Evolutionary conservation across 2,797 vertebrate genomes (phyloP).

Genomic region (Rhinogobio ventralis): DNA sequence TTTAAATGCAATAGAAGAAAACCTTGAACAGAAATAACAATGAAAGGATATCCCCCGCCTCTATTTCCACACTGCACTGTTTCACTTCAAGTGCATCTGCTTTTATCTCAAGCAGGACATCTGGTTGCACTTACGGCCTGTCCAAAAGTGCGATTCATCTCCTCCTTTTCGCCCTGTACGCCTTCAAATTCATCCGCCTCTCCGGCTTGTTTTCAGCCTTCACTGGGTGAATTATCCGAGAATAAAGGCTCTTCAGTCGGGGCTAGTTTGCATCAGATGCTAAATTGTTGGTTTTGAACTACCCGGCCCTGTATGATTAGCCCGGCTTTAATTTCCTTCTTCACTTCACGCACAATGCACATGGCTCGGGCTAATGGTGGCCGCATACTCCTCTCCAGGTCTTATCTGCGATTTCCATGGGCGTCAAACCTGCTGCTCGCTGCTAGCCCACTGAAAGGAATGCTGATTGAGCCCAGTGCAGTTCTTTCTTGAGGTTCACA

Average conservation of each 20-base stretch:
- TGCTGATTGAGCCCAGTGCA: slow-evolving; percentile 46
- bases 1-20: slow-evolving; percentile 54
- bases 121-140: slow-evolving; percentile 58
- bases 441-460: slow-evolving; percentile 33
- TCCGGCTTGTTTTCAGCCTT: slow-evolving; percentile 35
- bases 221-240: slow-evolving; percentile 31
- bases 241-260: slow-evolving; percentile 44
- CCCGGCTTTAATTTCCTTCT: slow-evolving; percentile 52
- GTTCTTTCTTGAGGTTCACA: slow-evolving; percentile 63
- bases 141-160: slow-evolving; percentile 58
- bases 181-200: slow-evolving; percentile 45
- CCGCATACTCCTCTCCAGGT: slow-evolving; percentile 14
- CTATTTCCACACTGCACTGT: slow-evolving; percentile 50
- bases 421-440: slow-evolving; percentile 33
- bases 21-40: slow-evolving; percentile 67
- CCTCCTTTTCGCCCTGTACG: slow-evolving; percentile 41
- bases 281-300: slow-evolving; percentile 54
- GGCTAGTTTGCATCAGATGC: slow-evolving; percentile 57
- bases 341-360: slow-evolving; percentile 43
- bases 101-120: slow-evolving; percentile 66
- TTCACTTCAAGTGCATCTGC: slow-evolving; percentile 58
- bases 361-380: slow-evolving; percentile 30
- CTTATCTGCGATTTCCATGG: slow-evolving; percentile 52
- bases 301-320: slow-evolving; percentile 49
- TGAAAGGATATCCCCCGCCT: slow-evolving; percentile 59